Evolutionary conservation across 2,797 vertebrate genomes (phyloP).

Genomic region (Nannoperca australis): DNA sequence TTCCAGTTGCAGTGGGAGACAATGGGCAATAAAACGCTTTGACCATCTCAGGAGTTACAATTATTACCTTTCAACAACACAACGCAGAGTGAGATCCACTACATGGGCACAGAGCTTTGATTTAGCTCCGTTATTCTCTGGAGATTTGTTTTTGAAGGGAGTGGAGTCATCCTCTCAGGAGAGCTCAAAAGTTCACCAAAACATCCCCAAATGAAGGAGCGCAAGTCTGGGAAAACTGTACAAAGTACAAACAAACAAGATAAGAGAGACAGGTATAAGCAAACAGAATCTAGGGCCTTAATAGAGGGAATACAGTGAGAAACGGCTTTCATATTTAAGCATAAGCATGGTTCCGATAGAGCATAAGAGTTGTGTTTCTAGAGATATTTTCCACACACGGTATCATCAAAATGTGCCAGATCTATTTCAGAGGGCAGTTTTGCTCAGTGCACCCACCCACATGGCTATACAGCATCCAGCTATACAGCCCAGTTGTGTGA

Average conservation of each 20-base stretch:
- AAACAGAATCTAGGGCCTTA: constrained; percentile 41
- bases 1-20: too few relatives aligned
- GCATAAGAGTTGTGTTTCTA: constrained; percentile 26
- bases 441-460: constrained; percentile 25
- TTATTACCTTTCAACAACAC: too few relatives aligned
- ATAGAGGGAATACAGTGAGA: constrained; percentile 35
- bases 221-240: constrained; percentile 48
- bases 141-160: constrained; percentile 54
- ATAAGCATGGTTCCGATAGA: constrained; percentile 20
- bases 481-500: neutral
- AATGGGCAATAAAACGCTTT: too few relatives aligned
- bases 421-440: constrained; percentile 38
- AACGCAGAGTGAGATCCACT: too few relatives aligned
- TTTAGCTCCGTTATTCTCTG: constrained; percentile 52
- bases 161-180: constrained; percentile 47
- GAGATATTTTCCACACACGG: constrained; percentile 1
- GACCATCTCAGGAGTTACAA: too few relatives aligned
- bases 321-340: constrained; percentile 44
- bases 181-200: constrained; percentile 68
- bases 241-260: constrained; percentile 59
- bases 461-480: constrained; percentile 5
- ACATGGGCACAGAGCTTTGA: constrained; percentile 42
- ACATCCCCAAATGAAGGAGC: constrained; percentile 62
- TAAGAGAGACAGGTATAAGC: constrained; percentile 48
- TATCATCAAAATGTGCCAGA: constrained; percentile 33